Conservation (phyloP, 2,797 vertebrate species). For the Eupleurogrammus muticus region DNA sequence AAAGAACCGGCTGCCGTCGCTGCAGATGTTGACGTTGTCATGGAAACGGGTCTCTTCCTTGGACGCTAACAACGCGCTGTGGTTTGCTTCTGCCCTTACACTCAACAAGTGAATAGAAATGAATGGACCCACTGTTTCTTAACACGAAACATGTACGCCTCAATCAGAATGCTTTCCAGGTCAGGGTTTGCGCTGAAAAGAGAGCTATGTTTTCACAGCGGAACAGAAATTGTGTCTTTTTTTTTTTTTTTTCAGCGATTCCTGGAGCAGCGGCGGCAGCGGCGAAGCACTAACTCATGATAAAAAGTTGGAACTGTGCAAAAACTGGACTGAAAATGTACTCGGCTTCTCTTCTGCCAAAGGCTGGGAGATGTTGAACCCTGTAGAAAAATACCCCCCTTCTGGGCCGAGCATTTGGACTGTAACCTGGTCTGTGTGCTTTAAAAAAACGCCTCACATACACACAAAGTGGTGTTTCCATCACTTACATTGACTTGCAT, state of each 20-base stretch:
- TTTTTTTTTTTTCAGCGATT: slow-evolving; percentile 14
- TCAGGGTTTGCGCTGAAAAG: slow-evolving; percentile 20
- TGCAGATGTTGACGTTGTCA: slow-evolving; percentile 14
- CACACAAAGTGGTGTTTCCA: too few relatives aligned
- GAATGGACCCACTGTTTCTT: slow-evolving; percentile 52
- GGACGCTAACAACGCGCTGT: neutral
- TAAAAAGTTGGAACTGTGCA: slow-evolving; percentile 38
- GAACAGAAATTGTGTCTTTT: slow-evolving; percentile 44
- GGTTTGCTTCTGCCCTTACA: slow-evolving; percentile 34
- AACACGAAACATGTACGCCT: slow-evolving; percentile 38
- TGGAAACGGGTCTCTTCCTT: slow-evolving; percentile 29
- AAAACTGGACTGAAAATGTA: slow-evolving; percentile 36
- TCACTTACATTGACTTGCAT: too few relatives aligned
- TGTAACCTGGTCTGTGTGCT: slow-evolving; percentile 55
- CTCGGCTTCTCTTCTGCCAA: slow-evolving; percentile 46
- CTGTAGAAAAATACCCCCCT: slow-evolving; percentile 43
- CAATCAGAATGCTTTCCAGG: slow-evolving; percentile 49
- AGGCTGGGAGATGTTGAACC: slow-evolving; percentile 39
- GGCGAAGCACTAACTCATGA: slow-evolving; percentile 46
- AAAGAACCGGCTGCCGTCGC: slow-evolving; percentile 8
- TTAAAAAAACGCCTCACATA: slow-evolving; percentile 14
- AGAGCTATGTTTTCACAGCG: slow-evolving; percentile 60
- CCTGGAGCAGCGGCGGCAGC: slow-evolving; percentile 36
- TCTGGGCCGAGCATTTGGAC: slow-evolving; percentile 34
- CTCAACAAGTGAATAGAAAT: slow-evolving; percentile 32